Base-by-base conservation (phyloP, 2,888 invertebrate genomes). In the Eurytoma californica region DNA sequence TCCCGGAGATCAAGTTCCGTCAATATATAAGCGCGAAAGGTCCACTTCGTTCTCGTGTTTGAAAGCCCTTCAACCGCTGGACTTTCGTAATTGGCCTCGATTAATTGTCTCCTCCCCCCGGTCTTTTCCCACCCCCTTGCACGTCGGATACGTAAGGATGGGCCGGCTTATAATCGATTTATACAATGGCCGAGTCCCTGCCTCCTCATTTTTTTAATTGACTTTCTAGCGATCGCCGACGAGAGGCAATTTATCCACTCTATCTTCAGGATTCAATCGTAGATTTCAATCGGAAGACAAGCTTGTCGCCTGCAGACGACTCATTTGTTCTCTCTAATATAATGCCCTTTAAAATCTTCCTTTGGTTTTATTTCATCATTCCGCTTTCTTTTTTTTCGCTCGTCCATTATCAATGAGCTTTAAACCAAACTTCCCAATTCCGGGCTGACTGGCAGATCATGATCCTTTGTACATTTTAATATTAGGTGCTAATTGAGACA, bases 221-320 rank as follows among this genome's bases (percentile, higher is more conserved):
- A 72, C 72, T 76, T 74, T 66, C n/a, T 57, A 16, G 53, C 47
- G 30, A 63, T 58, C 47, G 16, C 12, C 39, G 68, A 67, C 30
- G 79, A 82, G 82, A 84, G 84, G 83, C 85, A 85, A 86, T 86
- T 86, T 84, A 85, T 86, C 85, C 85, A 84, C 84, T 87, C 85
- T 85, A 85, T 86, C 86, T 84, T 76, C 75, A 76, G 75, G 81
- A 79, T 79, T 75, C 83, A 84, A 86, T 86, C 86, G 82, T 82
- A 83, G 86, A 86, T 86, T 85, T 74, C 83, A 83, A 86, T 86
- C 83, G 83, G 82, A 83, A 83, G 85, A 85, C 84, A 68, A 78
- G 78, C 80, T 80, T 80, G 76, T 82, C 80, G n/a, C 60, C 69
- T 24, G 78, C 82, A 78, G 75, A 60, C 60, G 65, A 78, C 72